phyloP scores from a whole-genome alignment of 2,797 vertebrate genomes.

The Manis javanica region DNA sequence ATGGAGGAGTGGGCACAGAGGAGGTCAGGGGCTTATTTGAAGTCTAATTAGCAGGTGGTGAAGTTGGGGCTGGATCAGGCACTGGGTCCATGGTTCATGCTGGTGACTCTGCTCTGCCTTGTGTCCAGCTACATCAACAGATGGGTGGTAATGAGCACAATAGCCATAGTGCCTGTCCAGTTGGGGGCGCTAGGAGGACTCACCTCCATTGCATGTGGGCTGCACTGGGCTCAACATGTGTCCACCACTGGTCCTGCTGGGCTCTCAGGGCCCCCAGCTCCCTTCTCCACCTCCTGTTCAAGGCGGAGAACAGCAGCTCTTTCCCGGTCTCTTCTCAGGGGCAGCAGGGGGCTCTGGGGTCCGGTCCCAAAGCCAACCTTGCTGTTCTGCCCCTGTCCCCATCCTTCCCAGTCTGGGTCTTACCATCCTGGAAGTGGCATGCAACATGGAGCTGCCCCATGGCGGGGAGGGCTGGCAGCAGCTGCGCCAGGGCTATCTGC shows the following conservation, averaged over 20 bases:
- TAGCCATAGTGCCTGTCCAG: neutral
- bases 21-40: neutral
- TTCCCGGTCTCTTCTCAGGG: neutral
- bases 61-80: neutral
- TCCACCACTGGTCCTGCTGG: neutral
- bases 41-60: neutral
- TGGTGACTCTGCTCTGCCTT: neutral
- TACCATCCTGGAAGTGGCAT: conserved; percentile 93
- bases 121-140: neutral
- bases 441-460: conserved; percentile 94
- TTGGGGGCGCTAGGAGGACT: neutral
- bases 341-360: neutral
- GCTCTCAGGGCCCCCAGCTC: neutral
- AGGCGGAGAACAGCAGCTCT: neutral
- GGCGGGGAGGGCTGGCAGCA: conserved; percentile 95
- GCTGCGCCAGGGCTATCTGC: conserved; percentile 91
- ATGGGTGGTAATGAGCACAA: neutral
- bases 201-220: neutral
- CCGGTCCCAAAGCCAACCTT: neutral
- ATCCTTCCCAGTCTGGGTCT: conserved; percentile 90
- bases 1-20: neutral
- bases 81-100: neutral
- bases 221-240: neutral
- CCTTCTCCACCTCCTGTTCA: neutral
- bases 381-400: neutral